A percentile compares a stretch with the other conserved stretches of the same genome.
Conservation (phyloP, 2,113 vertebrate genomes). For the Oriolus oriolus region DNA sequence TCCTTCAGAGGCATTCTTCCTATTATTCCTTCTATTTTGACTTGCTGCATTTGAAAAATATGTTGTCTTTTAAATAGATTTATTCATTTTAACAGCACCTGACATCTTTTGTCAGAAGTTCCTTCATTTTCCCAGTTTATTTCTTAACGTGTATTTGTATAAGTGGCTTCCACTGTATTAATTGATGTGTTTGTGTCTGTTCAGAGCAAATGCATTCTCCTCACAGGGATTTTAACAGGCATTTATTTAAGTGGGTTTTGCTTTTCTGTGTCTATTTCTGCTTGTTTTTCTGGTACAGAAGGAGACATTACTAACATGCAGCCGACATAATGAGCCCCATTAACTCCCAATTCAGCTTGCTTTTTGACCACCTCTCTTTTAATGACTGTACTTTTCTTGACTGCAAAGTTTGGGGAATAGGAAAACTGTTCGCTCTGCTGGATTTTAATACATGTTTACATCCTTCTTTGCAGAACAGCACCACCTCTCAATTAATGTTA, state of each 20-base stretch:
- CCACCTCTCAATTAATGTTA: slow-evolving; percentile 67
- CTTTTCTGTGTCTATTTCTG: slow-evolving; percentile 64
- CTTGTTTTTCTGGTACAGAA: slow-evolving; percentile 57
- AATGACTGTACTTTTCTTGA: slow-evolving; percentile 63
- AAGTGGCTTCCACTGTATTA: slow-evolving; percentile 75
- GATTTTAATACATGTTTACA: slow-evolving; percentile 73
- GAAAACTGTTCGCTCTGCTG: slow-evolving; percentile 57
- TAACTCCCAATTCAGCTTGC: slow-evolving; percentile 66
- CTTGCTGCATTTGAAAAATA: slow-evolving; percentile 45
- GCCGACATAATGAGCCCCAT: slow-evolving; percentile 68
- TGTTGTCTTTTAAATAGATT: slow-evolving; percentile 45
- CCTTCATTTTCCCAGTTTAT: slow-evolving; percentile 56
- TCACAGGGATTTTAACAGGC: slow-evolving; percentile 60
- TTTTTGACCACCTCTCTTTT: slow-evolving; percentile 67
- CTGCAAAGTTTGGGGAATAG: slow-evolving; percentile 61
- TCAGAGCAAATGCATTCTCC: slow-evolving; percentile 62
- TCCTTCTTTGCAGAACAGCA: slow-evolving; percentile 52
- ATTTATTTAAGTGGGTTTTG: slow-evolving; percentile 68
- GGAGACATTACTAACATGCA: slow-evolving; percentile 56
- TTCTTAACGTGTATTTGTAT: slow-evolving; percentile 74
- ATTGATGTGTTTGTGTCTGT: slow-evolving; percentile 73
- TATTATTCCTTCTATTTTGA: slow-evolving; percentile 60
- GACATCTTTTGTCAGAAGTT: slow-evolving; percentile 57
- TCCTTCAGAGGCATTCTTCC: slow-evolving; percentile 46
- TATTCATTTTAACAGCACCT: slow-evolving; percentile 48